Percentiles rank a stretch among this genome's conserved stretches.
Evolutionary conservation across 2,888 invertebrate genomes (phyloP).

Genomic region (Drosophila prostipennis): DNA sequence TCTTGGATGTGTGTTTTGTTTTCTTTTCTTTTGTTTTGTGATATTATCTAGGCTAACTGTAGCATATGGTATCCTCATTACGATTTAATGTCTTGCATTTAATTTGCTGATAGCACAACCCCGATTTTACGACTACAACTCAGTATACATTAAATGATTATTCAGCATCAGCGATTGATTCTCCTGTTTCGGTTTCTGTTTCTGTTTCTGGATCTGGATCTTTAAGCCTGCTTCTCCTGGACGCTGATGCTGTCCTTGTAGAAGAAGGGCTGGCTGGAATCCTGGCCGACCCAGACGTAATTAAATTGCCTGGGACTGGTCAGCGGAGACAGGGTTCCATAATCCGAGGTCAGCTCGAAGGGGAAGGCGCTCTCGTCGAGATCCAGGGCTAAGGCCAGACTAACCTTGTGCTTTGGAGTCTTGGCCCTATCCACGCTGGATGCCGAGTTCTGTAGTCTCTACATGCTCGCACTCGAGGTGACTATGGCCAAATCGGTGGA

Average conservation of each 20-base stretch:
- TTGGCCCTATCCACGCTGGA: constrained; percentile 70
- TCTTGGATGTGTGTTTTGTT: constrained; percentile 19
- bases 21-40: constrained; percentile 8
- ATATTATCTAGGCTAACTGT: constrained; percentile 45
- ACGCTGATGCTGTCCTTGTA: constrained; percentile 11
- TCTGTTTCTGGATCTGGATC: background rate
- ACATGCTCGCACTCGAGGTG: constrained; percentile 83
- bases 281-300: constrained; percentile 48
- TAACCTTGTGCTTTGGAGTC: constrained; percentile 23
- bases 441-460: constrained; percentile 81
- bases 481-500: constrained; percentile 83
- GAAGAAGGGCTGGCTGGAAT: constrained; percentile 42
- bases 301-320: constrained; percentile 73
- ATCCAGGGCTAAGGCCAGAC: constrained; percentile 54
- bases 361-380: constrained; percentile 61
- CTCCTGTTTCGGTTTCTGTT: background rate
- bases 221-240: constrained; percentile 1
- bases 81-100: constrained; percentile 66
- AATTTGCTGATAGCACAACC: constrained; percentile 63
- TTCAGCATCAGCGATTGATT: constrained; percentile 78
- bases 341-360: constrained; percentile 68
- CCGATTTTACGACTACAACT: constrained; percentile 62
- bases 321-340: constrained; percentile 73
- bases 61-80: constrained; percentile 49
- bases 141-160: constrained; percentile 52